Evolutionary conservation across 2,888 invertebrate species (phyloP).

Genomic region (Ectemnius lituratus): DNA sequence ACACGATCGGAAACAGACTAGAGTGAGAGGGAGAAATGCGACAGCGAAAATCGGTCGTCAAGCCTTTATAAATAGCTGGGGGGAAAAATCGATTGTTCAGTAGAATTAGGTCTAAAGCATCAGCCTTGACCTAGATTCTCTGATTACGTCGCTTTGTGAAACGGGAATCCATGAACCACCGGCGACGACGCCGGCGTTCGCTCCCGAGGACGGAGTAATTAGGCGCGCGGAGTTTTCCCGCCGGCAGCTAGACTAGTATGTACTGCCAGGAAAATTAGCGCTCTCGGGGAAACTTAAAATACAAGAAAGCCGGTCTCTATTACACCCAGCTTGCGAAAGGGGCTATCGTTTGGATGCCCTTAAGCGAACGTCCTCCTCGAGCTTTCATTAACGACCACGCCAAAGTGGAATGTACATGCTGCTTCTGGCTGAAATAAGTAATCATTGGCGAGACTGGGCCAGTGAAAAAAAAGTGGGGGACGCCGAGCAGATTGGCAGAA

Average conservation of each 20-base stretch:
- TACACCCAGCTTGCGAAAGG: too few relatives aligned
- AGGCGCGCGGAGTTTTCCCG: conserved; percentile 34
- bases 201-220: conserved; percentile 25
- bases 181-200: background rate
- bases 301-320: background rate
- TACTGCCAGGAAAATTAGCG: background rate
- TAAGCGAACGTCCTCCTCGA: too few relatives aligned
- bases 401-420: too few relatives aligned
- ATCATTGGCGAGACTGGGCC: too few relatives aligned
- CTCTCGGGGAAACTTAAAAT: background rate
- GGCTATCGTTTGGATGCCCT: too few relatives aligned
- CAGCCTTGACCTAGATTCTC: conserved; percentile 22
- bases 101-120: conserved; percentile 12
- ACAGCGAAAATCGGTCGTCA: conserved; percentile 6
- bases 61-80: conserved; percentile 10
- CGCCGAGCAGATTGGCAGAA: too few relatives aligned
- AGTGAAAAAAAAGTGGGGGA: too few relatives aligned
- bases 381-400: too few relatives aligned
- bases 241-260: conserved; percentile 17
- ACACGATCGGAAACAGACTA: too few relatives aligned
- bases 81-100: conserved; percentile 16
- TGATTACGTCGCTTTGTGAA: conserved; percentile 5
- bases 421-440: too few relatives aligned
- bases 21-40: background rate
- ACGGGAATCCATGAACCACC: conserved; percentile 21